Conservation (phyloP, 2,113 vertebrate genomes). For the Hepsetus odoe region DNA sequence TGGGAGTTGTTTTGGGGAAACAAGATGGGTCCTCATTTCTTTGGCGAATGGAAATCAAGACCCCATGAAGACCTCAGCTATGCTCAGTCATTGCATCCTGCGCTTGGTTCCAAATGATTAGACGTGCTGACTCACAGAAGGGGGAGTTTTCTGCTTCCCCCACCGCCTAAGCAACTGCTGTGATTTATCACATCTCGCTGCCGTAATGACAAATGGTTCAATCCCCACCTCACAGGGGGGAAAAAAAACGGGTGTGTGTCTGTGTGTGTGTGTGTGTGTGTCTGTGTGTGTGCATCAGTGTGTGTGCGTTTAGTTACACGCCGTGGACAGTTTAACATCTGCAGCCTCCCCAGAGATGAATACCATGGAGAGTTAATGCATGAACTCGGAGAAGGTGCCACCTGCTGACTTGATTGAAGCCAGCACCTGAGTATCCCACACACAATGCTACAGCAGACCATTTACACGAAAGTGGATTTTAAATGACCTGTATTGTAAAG, state of each 20-base stretch:
- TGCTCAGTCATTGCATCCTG: background rate
- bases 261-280: background rate
- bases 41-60: background rate
- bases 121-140: slow-evolving; percentile 1
- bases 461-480: background rate
- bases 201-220: slow-evolving; percentile 33
- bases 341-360: slow-evolving; percentile 18
- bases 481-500: no score
- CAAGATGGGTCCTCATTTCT: background rate
- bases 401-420: slow-evolving; percentile 1
- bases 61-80: background rate
- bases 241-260: background rate
- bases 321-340: slow-evolving; percentile 5
- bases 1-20: background rate
- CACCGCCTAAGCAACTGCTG: slow-evolving; percentile 9
- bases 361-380: background rate
- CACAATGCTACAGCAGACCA: background rate
- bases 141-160: background rate
- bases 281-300: background rate
- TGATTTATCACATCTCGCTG: slow-evolving; percentile 42
- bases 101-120: slow-evolving; percentile 9
- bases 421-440: background rate
- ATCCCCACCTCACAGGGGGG: slow-evolving; percentile 16
- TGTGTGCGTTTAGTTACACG: background rate
- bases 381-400: background rate